Percentiles rank a stretch among this genome's conserved stretches.
These are phyloP conservation scores for Spermophilus dauricus DNA, from an alignment of 2,113 vertebrate genomes.

Conservation along the genomic window DNA sequence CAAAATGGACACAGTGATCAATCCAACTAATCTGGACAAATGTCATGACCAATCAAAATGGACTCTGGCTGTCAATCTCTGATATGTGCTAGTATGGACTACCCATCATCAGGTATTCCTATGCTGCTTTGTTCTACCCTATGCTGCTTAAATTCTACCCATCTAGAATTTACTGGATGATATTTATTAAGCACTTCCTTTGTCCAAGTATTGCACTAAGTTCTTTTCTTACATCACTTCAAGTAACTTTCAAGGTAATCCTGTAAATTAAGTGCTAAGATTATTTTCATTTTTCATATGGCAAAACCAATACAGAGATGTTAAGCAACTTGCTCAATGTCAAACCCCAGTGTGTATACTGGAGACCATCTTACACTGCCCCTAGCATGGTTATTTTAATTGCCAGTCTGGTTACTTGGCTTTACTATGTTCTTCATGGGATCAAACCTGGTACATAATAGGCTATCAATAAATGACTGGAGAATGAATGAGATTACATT, in stretches of 20 bases:
- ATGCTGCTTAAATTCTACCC: too few species aligned
- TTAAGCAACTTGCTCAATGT: neutral
- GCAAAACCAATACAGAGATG: constrained; percentile 2
- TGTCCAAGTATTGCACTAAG: neutral
- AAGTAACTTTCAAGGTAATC: neutral
- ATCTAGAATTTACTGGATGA: neutral
- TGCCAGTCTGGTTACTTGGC: neutral
- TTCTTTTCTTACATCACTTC: neutral
- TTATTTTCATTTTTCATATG: neutral
- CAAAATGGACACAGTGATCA: neutral
- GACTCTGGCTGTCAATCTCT: neutral
- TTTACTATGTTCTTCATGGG: neutral
- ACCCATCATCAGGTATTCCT: neutral
- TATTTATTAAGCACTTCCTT: neutral
- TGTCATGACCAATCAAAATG: neutral
- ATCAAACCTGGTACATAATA: neutral
- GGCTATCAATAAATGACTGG: neutral
- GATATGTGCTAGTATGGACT: too few species aligned
- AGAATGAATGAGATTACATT: neutral
- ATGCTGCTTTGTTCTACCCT: neutral
- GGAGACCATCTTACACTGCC: neutral
- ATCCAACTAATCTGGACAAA: neutral
- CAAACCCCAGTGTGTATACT: neutral
- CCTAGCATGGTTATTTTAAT: neutral
- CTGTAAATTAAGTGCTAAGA: neutral